Conservation (phyloP, 2,888 invertebrate genomes). For the Mechanitis mazaeus region DNA sequence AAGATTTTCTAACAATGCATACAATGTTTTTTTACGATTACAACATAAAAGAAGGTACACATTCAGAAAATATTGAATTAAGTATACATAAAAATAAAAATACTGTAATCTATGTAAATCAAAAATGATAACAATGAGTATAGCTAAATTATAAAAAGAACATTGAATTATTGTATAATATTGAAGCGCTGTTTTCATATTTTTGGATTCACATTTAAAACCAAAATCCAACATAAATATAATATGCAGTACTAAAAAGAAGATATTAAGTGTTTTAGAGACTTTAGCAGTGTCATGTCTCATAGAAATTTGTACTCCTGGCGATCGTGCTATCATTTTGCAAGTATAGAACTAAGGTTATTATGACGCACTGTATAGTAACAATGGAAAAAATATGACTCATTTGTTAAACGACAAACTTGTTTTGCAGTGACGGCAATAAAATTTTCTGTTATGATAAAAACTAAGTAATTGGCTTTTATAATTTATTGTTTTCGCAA, state of each 20-base stretch:
- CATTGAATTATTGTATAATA: neutral
- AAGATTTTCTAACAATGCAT: conserved; percentile 6
- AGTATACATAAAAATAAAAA: neutral
- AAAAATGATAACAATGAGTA: neutral
- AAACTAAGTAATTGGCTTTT: too few relatives aligned
- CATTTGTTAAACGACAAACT: too few relatives aligned
- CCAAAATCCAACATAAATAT: conserved; percentile 1
- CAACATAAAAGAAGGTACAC: conserved; percentile 4
- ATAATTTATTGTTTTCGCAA: too few relatives aligned
- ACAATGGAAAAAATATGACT: too few relatives aligned
- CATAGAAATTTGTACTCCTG: too few relatives aligned
- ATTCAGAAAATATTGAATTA: conserved; percentile 1
- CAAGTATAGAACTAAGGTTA: too few relatives aligned
- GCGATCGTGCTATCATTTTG: too few relatives aligned
- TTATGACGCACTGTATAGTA: too few relatives aligned
- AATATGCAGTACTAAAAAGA: neutral
- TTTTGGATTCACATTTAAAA: conserved; percentile 1
- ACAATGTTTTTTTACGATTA: conserved; percentile 2
- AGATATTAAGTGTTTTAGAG: neutral
- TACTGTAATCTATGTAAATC: neutral
- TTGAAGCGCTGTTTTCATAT: neutral
- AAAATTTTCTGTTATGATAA: too few relatives aligned
- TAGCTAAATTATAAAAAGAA: neutral
- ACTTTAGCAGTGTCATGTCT: neutral
- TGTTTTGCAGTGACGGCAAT: too few relatives aligned